phyloP scores from a whole-genome alignment of 2,888 invertebrate genomes.

The Cheiracanthium punctorium region DNA sequence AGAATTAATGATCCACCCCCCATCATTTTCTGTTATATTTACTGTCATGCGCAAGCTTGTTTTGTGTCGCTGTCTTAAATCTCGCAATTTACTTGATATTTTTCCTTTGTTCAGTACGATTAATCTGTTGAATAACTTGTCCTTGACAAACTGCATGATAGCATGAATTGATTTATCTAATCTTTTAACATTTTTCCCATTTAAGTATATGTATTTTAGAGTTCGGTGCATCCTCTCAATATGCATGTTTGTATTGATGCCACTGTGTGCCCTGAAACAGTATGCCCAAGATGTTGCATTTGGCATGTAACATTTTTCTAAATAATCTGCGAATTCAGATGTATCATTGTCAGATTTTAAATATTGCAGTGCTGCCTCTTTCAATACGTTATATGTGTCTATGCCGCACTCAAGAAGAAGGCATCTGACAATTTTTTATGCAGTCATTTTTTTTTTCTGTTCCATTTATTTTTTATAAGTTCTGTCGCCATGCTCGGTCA shows the following conservation, averaged over 20 bases:
- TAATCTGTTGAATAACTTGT: conserved; percentile 13
- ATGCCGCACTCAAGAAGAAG: no score
- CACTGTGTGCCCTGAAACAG: no score
- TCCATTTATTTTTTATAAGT: no score
- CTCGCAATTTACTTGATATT: neutral
- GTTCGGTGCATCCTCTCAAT: conserved; percentile 11
- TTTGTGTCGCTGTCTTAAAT: neutral
- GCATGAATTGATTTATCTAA: conserved; percentile 8
- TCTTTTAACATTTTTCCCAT: conserved; percentile 19
- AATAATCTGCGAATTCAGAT: no score
- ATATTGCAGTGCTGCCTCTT: no score
- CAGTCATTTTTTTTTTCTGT: no score
- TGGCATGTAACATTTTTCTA: no score
- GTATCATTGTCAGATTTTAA: no score
- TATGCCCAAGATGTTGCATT: no score
- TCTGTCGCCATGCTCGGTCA: no score
- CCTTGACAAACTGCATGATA: conserved; percentile 10
- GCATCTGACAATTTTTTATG: no score
- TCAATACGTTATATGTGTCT: no score
- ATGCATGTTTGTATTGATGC: conserved; percentile 28
- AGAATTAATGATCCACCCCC: neutral
- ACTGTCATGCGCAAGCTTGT: neutral
- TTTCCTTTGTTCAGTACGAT: neutral
- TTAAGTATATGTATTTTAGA: neutral
- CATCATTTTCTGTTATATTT: neutral